These are phyloP conservation scores for Hippocampus guttulatus DNA, from an alignment of 2,113 vertebrate species.

Conservation along the genomic window DNA sequence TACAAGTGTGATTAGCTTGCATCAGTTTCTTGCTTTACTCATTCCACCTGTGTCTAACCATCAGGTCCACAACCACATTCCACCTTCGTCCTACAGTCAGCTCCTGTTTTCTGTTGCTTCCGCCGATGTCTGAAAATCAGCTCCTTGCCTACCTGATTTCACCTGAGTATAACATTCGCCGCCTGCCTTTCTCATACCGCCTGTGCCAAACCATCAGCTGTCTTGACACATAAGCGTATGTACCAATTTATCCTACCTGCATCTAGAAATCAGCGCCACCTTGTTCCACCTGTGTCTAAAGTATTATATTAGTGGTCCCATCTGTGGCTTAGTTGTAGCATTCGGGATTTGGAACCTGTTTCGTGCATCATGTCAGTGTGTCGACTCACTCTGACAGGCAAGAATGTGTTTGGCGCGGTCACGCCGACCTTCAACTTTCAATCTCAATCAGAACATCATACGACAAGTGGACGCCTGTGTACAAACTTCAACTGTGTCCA, in stretches of 20 bases:
- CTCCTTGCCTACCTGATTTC: too few species aligned
- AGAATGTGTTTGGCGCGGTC: not conserved
- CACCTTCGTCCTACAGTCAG: too few species aligned
- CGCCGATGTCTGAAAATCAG: too few species aligned
- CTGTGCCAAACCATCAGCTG: too few species aligned
- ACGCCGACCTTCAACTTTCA: not conserved
- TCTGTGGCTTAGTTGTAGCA: not conserved
- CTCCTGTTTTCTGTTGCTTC: too few species aligned
- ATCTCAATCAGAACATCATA: not conserved
- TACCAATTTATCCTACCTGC: not conserved
- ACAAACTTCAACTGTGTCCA: not conserved
- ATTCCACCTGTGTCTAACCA: too few species aligned
- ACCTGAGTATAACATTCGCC: too few species aligned
- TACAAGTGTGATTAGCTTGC: too few species aligned
- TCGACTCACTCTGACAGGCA: not conserved
- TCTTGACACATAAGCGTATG: too few species aligned
- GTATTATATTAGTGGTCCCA: not conserved
- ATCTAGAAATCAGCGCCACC: not conserved
- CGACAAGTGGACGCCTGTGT: not conserved
- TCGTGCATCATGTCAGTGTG: not conserved
- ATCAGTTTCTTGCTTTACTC: too few species aligned
- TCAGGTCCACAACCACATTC: too few species aligned
- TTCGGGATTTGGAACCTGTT: not conserved
- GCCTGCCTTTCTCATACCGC: too few species aligned
- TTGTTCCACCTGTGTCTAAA: not conserved